Percentiles rank a stretch among this genome's conserved stretches.
phyloP scores from a whole-genome alignment of 2,113 vertebrate species.

The human region DNA sequence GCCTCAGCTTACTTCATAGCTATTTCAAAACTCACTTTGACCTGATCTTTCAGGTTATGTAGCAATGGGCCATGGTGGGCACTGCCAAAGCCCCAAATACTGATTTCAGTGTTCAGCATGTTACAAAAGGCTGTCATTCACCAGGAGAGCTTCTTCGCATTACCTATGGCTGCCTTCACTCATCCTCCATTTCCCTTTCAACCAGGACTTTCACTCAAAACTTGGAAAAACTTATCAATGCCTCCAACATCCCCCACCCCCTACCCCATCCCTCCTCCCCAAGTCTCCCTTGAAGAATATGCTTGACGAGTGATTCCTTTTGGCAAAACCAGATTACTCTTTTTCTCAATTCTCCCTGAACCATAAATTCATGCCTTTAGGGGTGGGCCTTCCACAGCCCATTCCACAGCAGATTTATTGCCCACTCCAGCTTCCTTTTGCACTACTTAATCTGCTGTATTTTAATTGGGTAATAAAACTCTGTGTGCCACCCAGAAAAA shows the following conservation, averaged over 20 bases:
- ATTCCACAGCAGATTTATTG: conserved; percentile 71
- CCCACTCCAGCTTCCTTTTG: conserved; percentile 63
- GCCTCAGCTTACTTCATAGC: background rate
- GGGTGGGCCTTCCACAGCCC: conserved; percentile 58
- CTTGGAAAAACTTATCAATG: background rate
- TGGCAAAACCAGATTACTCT: conserved; percentile 30
- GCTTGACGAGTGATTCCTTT: conserved; percentile 50
- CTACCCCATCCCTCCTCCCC: background rate
- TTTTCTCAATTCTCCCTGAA: conserved; percentile 56
- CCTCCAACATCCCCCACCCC: background rate
- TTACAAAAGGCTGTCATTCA: background rate
- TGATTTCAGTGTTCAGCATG: background rate
- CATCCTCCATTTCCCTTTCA: background rate
- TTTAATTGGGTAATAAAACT: conserved; percentile 82
- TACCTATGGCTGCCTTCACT: background rate
- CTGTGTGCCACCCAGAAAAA: conserved; percentile 77
- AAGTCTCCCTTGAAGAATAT: conserved; percentile 28
- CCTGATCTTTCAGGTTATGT: background rate
- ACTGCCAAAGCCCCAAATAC: background rate
- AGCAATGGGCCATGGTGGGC: rapidly evolving
- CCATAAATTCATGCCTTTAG: conserved; percentile 62
- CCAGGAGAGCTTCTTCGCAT: background rate
- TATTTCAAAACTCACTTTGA: background rate
- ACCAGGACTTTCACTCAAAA: background rate
- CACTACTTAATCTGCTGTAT: conserved; percentile 76